phyloP scores from a whole-genome alignment of 35 echinoderm and acorn worm species.

The Acanthaster planci region DNA sequence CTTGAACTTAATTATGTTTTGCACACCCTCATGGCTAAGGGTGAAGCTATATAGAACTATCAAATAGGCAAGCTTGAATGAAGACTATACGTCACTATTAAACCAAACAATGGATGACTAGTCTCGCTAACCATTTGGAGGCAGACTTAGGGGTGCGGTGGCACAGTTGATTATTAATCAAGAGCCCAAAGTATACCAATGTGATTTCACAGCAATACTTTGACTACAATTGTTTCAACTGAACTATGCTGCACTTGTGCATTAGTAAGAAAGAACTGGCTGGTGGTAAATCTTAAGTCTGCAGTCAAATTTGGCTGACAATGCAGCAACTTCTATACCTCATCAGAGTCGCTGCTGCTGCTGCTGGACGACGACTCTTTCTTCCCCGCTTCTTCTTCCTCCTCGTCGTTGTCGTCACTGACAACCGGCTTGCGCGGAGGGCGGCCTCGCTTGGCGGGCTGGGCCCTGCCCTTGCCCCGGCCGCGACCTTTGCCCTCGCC shows the following conservation, averaged over 20 bases:
- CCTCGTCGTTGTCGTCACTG: constrained; percentile 95
- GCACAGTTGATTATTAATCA: no score
- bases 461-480: constrained; percentile 56
- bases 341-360: constrained; percentile 62
- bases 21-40: no score
- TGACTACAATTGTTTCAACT: background rate
- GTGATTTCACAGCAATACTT: background rate
- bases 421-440: constrained; percentile 95
- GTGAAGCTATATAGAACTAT: no score
- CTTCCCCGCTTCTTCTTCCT: constrained; percentile 57
- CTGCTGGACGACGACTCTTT: constrained; percentile 4
- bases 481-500: constrained; percentile 60
- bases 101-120: no score
- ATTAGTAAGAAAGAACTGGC: background rate
- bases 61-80: no score
- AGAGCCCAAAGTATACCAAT: background rate
- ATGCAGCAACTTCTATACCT: no score
- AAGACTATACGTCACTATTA: no score
- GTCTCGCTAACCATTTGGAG: no score
- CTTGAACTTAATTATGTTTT: no score
- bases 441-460: constrained; percentile 82
- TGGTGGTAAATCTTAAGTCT: constrained; percentile 50
- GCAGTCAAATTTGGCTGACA: constrained; percentile 31
- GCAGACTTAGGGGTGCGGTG: no score
- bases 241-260: background rate